These are phyloP conservation scores for Hipposideros armiger DNA, from an alignment of 2,113 vertebrate species.

Conservation along the genomic window DNA sequence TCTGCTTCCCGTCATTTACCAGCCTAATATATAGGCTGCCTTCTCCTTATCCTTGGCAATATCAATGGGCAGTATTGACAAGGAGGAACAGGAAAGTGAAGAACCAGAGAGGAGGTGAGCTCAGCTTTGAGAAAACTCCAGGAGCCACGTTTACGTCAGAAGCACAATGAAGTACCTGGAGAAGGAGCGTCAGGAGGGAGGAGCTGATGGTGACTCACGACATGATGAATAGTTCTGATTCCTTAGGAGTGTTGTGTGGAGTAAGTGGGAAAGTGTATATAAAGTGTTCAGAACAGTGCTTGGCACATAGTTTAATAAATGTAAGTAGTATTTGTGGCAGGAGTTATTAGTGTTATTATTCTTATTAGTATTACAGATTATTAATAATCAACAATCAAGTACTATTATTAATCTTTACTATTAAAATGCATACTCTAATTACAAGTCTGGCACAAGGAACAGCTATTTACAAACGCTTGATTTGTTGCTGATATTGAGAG, in stretches of 20 bases:
- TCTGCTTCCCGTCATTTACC: background rate
- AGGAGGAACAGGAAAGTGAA: background rate
- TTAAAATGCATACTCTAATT: background rate
- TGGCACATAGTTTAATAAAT: background rate
- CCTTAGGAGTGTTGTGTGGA: background rate
- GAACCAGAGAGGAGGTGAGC: background rate
- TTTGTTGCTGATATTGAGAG: background rate
- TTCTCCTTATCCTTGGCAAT: background rate
- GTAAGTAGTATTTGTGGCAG: background rate
- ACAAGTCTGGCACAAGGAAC: background rate
- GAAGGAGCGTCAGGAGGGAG: background rate
- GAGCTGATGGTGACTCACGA: background rate
- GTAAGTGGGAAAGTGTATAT: background rate
- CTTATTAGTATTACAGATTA: background rate
- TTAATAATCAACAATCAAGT: background rate
- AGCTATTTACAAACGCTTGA: background rate
- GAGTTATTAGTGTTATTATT: background rate
- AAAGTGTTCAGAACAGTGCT: background rate
- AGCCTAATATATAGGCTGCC: background rate
- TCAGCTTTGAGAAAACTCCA: constrained; percentile 31
- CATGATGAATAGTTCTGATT: background rate
- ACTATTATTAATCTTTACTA: background rate
- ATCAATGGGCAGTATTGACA: background rate
- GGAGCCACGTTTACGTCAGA: background rate
- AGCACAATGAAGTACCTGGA: background rate